A percentile compares a stretch with the other conserved stretches of the same genome.
Conservation (phyloP, 1,140 invertebrate genomes). For the Heliothis virescens region DNA sequence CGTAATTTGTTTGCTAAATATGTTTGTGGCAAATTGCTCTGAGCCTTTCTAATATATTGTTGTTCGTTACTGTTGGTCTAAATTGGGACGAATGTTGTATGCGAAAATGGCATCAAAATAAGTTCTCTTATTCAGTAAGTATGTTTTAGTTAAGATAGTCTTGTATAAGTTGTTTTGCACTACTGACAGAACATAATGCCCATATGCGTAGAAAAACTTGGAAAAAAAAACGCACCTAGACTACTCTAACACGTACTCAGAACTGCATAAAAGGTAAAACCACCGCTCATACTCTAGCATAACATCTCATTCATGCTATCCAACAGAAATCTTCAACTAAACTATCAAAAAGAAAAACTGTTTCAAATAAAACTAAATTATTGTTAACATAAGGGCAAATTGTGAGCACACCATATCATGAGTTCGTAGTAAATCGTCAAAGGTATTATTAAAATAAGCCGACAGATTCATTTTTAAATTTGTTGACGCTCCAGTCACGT, state of each 20-base stretch:
- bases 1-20: slow-evolving; percentile 46
- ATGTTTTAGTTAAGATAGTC: too few species aligned
- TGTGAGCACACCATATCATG: slow-evolving; percentile 70
- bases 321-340: background rate
- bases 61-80: slow-evolving; percentile 1
- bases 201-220: too few species aligned
- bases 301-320: background rate
- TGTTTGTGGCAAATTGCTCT: slow-evolving; percentile 42
- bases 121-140: too few species aligned
- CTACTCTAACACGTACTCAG: too few species aligned
- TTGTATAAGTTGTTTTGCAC: too few species aligned
- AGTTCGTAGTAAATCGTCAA: slow-evolving; percentile 78
- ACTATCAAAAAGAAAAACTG: background rate
- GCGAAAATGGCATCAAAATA: too few species aligned
- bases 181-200: too few species aligned
- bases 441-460: slow-evolving; percentile 75
- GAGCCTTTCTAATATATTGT: slow-evolving; percentile 29
- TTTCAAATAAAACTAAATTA: slow-evolving; percentile 43
- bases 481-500: slow-evolving; percentile 83
- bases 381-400: slow-evolving; percentile 69
- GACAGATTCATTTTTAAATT: slow-evolving; percentile 81
- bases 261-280: background rate
- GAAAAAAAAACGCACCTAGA: too few species aligned
- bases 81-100: slow-evolving; percentile 5
- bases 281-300: background rate